Evolutionary conservation across 1,140 invertebrate species (phyloP).

Genomic region (Thaumetopoea pityocampa): DNA sequence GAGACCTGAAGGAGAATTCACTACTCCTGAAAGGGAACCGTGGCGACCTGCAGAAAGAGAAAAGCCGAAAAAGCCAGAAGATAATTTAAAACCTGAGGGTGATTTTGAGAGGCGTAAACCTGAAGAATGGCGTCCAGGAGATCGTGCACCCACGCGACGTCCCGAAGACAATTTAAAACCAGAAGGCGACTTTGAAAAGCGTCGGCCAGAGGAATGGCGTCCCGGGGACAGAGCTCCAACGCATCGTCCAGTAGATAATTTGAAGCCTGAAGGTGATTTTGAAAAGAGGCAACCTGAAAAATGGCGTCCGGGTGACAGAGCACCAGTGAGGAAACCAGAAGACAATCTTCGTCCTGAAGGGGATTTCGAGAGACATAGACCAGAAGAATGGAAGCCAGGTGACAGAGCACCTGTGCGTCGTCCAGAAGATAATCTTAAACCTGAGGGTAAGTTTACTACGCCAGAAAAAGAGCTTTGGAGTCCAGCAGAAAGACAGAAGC

Average conservation of each 20-base stretch:
- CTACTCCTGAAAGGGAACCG: slow-evolving; percentile 70
- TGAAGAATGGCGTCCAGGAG: slow-evolving; percentile 80
- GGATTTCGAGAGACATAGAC: slow-evolving; percentile 75
- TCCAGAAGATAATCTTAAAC: slow-evolving; percentile 78
- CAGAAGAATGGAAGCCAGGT: slow-evolving; percentile 71
- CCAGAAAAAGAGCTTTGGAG: slow-evolving; percentile 18
- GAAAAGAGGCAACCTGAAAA: slow-evolving; percentile 79
- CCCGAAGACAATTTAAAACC: slow-evolving; percentile 70
- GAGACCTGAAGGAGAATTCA: slow-evolving; percentile 67
- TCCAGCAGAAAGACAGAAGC: slow-evolving; percentile 32
- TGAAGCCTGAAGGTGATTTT: slow-evolving; percentile 77
- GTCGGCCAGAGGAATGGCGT: slow-evolving; percentile 75
- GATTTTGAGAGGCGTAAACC: slow-evolving; percentile 83
- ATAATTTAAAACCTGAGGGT: slow-evolving; percentile 76
- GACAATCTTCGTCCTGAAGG: slow-evolving; percentile 75
- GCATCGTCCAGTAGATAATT: slow-evolving; percentile 76
- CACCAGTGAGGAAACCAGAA: slow-evolving; percentile 75
- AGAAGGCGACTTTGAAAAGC: slow-evolving; percentile 72
- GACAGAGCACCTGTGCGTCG: slow-evolving; percentile 72
- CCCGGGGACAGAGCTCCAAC: slow-evolving; percentile 58
- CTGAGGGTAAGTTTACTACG: slow-evolving; percentile 77
- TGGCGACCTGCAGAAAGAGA: slow-evolving; percentile 75
- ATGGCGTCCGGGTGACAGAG: slow-evolving; percentile 79
- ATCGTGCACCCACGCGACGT: slow-evolving; percentile 78
- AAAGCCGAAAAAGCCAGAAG: slow-evolving; percentile 74